Evolutionary conservation across 2,113 vertebrate genomes (phyloP), one percentile per base, ranked within the genome.

Genomic region (Mustela nigripes): DNA sequence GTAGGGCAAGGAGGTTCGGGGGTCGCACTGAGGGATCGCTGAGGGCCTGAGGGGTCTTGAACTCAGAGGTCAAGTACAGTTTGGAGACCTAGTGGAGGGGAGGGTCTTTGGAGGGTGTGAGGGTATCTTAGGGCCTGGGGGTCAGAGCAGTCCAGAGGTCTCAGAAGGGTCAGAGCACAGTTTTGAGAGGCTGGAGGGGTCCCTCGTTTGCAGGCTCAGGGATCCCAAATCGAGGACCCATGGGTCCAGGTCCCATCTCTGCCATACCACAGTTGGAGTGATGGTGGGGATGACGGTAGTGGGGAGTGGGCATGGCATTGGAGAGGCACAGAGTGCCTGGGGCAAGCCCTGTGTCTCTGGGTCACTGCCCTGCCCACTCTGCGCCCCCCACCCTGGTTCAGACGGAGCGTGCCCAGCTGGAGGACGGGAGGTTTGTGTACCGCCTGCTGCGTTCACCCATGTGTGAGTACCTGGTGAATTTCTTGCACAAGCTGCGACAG

Each of bases 401-500:
- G 98, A 98, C 98, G 4, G 98, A 99, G 81, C 98, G 98, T 33
- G 98, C 98, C 26, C 97, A 98, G 88, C 97, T 98, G 82, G 98
- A 99, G 97, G 98, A 98, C 0, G 98, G 98, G 22, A 97, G 98
- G 45, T 99, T 98, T 5, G 98, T 99, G 78, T 99, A 98, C 94
- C 98, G 95, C n/a, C 98, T 99, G 78, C 97, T 98, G 26, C 98
- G 98, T n/a, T 99, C 98, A 0, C 98, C 98, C 36, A 99, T 99
- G 98, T 99, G 98, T 11, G 98, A 99, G 96, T 99, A 99, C 97
- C 97, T 99, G 92, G 98, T 99, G 79, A 99, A 99, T 56, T 99
- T 99, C 53, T 86, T 99, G 83, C 98, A 99, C 95, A 99, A 99
- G 91, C 97, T 99, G 60, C 98, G 97, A 78, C 98, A 98, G 69